Evolutionary conservation across 2,113 vertebrate species (phyloP), one percentile per base, ranked within the genome.

Genomic region (Hippoglossus stenolepis): DNA sequence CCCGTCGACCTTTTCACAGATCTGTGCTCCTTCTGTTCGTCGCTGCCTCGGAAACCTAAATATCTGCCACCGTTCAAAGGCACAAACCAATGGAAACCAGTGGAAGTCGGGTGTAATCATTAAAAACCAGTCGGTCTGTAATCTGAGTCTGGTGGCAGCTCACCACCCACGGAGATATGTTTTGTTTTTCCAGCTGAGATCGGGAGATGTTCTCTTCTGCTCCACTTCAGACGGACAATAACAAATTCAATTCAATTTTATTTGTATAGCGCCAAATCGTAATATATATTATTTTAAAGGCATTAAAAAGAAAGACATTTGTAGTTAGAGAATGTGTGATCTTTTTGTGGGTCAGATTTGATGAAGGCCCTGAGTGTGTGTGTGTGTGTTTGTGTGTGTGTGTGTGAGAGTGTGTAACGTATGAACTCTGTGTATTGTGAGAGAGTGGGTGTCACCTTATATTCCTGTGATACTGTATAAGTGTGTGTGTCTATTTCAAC

Each of bases 401-500:
- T 61, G 10, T 79, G 63, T 79, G 73, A 3, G 4, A 1, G 53
- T 59, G 5, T 49, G 3, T 45, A 13, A 3, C 14, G 24, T 73
- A 26, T 35, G 35, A 61, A 23, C 23, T 23, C 18, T 61, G 26
- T 61, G 56, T 15, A 70, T 35, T 71, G 66, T 35, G 35, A 3
- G 5, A 4, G 60, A 54, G 47, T 3, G 21, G 4, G 62, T 76
- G 67, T 80, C 62, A 67, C 62, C 71, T 57, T 66, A 67, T 84
- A 63, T 53, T 28, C 75, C 76, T 75, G 71, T 75, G 81, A 70
- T 70, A 17, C 47, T 74, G 26, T n/a, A 18, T 23, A 10, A 31
- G 21, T 20, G 15, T 28, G 51, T 56, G 31, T 72, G 66, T 43
- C 10, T 12, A 11, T 35, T 59, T 70, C n/a, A 38, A 14, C 54